A percentile compares a stretch with the other conserved stretches of the same genome.
Conservation (phyloP, 2,113 vertebrate species). For the Pteropus alecto region DNA sequence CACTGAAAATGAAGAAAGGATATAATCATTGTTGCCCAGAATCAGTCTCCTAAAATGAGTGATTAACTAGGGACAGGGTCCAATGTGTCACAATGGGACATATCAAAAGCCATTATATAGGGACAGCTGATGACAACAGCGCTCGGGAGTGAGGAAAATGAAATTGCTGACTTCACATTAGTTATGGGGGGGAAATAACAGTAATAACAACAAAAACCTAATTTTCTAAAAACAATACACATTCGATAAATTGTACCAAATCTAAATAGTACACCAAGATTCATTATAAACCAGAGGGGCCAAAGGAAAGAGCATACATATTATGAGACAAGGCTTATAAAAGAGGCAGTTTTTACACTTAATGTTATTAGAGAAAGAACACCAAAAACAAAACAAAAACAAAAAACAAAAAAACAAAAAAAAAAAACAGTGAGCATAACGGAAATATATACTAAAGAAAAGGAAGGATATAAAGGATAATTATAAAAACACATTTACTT, state of each 20-base stretch:
- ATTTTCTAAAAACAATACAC: conserved; percentile 76
- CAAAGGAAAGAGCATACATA: background rate
- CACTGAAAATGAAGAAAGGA: conserved; percentile 63
- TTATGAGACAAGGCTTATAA: background rate
- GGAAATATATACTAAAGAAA: background rate
- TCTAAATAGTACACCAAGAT: conserved; percentile 72
- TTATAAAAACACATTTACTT: too few relatives aligned
- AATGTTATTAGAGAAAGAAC: background rate
- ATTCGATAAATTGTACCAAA: conserved; percentile 64
- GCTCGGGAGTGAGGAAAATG: conserved; percentile 66
- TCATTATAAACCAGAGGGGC: conserved; percentile 70
- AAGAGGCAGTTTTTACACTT: background rate
- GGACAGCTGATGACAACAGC: conserved; percentile 77
- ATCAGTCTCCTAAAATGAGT: conserved; percentile 79
- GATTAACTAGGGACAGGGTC: conserved; percentile 79
- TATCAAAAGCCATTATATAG: conserved; percentile 79
- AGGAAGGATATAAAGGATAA: background rate
- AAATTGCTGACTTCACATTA: conserved; percentile 81
- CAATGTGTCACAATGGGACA: conserved; percentile 76
- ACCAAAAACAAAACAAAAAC: background rate
- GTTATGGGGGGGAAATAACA: conserved; percentile 27
- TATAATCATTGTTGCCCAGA: conserved; percentile 73
- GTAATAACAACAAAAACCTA: conserved; percentile 49
- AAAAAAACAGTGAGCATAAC: background rate
- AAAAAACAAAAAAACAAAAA: too few relatives aligned